Conservation (phyloP, 2,797 vertebrate species). For the Cuculus canorus region DNA sequence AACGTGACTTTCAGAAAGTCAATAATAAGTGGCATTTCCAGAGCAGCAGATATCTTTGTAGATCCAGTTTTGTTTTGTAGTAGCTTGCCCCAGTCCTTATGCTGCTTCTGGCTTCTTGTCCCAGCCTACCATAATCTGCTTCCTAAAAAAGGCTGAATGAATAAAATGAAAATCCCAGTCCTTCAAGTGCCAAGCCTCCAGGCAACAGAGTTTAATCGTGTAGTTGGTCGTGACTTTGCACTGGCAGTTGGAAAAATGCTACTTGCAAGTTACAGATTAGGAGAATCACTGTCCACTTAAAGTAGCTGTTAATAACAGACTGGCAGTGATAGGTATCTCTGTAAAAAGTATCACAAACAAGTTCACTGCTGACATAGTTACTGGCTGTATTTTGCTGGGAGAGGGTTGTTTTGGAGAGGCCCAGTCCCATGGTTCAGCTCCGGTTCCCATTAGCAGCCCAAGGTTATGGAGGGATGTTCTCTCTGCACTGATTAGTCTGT, state of each 20-base stretch:
- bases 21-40: not conserved
- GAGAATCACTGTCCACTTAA: slow-evolving; percentile 3
- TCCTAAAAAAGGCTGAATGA: not conserved
- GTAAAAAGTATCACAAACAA: not conserved
- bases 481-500: not conserved
- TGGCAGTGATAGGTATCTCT: not conserved
- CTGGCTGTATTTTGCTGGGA: not conserved
- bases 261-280: not conserved
- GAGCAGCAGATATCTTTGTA: slow-evolving; percentile 40
- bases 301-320: not conserved
- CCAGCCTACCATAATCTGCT: not conserved
- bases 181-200: slow-evolving; percentile 3
- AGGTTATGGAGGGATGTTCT: not conserved
- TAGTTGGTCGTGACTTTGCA: not conserved
- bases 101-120: slow-evolving; percentile 9
- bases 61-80: not conserved
- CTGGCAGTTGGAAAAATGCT: not conserved
- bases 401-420: not conserved
- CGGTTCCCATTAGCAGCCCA: rapidly evolving
- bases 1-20: slow-evolving; percentile 11
- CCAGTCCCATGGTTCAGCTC: not conserved
- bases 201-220: slow-evolving; percentile 5
- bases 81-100: not conserved
- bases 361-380: not conserved
- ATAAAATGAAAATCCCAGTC: not conserved